Evolutionary conservation across 2,113 vertebrate species (phyloP), one percentile per base, ranked within the genome.

Genomic region (Otus sunia): DNA sequence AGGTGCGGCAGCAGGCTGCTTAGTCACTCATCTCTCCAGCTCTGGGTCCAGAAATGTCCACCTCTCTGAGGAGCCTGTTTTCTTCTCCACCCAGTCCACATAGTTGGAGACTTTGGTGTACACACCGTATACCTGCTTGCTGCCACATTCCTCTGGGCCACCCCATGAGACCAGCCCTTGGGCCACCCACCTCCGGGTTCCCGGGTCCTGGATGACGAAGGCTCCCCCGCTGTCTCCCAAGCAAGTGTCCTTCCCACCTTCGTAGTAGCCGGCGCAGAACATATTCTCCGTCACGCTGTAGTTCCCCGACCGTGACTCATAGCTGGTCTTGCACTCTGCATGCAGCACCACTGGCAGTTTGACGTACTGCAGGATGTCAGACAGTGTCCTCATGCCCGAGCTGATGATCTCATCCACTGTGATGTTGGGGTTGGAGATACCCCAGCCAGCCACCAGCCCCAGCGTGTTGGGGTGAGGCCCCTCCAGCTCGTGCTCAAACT

Each of bases 81-180:
- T 97, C 76, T 97, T 96, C 92, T 98, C 97, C 30, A 99, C 95
- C 99, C 99, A 99, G 86, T 96, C 95, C 56, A 98, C 97, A 0
- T 99, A 99, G 75, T 99, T 99, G 17, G 98, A 98, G 84, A 99
- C 99, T 43, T 99, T 98, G 20, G 99, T 99, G 98, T 99, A 99
- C 39, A 99, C 99, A 0, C 99, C 99, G 0, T 99, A 99, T 10
- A 99, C 99, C 50, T 99, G 98, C 74, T 98, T 99, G 94, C 99
- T 99, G 30, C 99, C 99, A 1, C 99, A 99, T 56, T 99, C 99
- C 96, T 99, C 99, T 0, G 99, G 99, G 2, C 99, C 99, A 0
- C 98, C 99, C 99, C 99, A 99, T 0, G 99, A 99, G 88, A 99
- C 99, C 84, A 99, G 92, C 26, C 99, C 99, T 71, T 99, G 98